Conservation (phyloP, 2,113 vertebrate species). For the Perca flavescens region DNA sequence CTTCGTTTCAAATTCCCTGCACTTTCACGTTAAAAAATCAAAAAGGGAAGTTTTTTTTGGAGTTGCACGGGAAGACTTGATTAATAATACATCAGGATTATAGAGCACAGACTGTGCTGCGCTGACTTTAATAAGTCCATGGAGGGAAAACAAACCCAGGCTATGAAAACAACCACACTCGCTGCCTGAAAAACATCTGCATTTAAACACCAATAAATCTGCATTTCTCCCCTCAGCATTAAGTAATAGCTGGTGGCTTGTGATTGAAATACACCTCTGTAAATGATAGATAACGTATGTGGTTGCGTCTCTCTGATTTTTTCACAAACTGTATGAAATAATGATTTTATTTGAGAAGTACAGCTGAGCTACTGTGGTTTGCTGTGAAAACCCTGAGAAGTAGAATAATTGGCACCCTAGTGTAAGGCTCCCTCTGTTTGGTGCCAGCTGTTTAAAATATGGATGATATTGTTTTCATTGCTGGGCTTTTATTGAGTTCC, state of each 20-base stretch:
- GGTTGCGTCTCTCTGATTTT: constrained; percentile 49
- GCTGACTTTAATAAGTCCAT: constrained; percentile 79
- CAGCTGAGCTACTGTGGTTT: constrained; percentile 73
- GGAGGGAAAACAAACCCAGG: constrained; percentile 76
- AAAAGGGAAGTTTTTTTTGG: constrained; percentile 69
- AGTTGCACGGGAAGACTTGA: constrained; percentile 75
- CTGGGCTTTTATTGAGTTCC: constrained; percentile 83
- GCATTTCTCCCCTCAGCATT: constrained; percentile 22
- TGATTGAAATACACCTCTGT: constrained; percentile 47
- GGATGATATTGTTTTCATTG: constrained; percentile 86
- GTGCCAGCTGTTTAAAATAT: constrained; percentile 87
- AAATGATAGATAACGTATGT: constrained; percentile 38
- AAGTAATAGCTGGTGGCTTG: constrained; percentile 41
- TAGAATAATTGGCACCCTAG: constrained; percentile 85
- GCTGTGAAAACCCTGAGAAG: constrained; percentile 78
- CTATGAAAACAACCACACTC: constrained; percentile 71
- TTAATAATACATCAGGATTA: constrained; percentile 86
- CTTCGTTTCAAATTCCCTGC: constrained; percentile 69
- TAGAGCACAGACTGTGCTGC: constrained; percentile 76
- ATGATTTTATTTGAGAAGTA: constrained; percentile 62
- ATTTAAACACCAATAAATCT: constrained; percentile 73
- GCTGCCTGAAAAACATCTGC: constrained; percentile 74
- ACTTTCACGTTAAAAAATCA: constrained; percentile 71
- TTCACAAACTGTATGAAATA: constrained; percentile 58
- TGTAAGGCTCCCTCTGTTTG: constrained; percentile 79